phyloP scores from a whole-genome alignment of 1,140 invertebrate genomes.

The Lasaia peninsularis region DNA sequence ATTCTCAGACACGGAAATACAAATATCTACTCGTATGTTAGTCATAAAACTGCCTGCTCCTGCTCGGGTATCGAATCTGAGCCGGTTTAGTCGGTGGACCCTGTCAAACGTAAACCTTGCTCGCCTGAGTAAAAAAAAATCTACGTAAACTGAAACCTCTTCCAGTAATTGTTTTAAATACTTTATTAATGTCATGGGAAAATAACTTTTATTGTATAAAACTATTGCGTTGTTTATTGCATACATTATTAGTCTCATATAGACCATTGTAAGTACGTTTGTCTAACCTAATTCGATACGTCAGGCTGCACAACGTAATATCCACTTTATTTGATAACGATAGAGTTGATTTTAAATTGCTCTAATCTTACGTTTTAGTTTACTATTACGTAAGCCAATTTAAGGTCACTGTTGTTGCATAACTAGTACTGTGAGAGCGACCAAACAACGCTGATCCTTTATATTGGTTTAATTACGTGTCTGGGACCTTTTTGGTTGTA shows the following conservation, averaged over 20 bases:
- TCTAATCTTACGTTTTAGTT: slow-evolving; percentile 28
- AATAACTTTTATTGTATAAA: no score
- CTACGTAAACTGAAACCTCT: no score
- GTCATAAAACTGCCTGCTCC: no score
- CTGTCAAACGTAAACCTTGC: no score
- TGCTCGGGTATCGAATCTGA: no score
- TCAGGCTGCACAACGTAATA: neutral
- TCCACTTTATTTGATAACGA: neutral
- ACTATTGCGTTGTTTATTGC: slow-evolving; percentile 11
- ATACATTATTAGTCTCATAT: slow-evolving; percentile 25
- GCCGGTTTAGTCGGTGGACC: no score
- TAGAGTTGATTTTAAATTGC: slow-evolving; percentile 28
- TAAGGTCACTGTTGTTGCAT: slow-evolving; percentile 40
- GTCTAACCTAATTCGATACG: slow-evolving; percentile 36
- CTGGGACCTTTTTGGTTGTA: slow-evolving; percentile 14
- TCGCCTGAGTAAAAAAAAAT: no score
- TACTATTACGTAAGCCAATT: slow-evolving; percentile 35
- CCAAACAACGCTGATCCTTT: slow-evolving; percentile 26
- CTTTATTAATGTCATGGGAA: no score
- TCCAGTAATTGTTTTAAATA: no score
- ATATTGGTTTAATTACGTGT: slow-evolving; percentile 25
- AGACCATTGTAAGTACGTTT: slow-evolving; percentile 33
- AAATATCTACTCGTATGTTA: no score
- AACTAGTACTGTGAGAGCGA: slow-evolving; percentile 30
- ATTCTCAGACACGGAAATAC: no score